Percentiles rank a stretch among this genome's conserved stretches.
Evolutionary conservation across 2,797 vertebrate genomes (phyloP).

Genomic region (Onychomys leucogaster): DNA sequence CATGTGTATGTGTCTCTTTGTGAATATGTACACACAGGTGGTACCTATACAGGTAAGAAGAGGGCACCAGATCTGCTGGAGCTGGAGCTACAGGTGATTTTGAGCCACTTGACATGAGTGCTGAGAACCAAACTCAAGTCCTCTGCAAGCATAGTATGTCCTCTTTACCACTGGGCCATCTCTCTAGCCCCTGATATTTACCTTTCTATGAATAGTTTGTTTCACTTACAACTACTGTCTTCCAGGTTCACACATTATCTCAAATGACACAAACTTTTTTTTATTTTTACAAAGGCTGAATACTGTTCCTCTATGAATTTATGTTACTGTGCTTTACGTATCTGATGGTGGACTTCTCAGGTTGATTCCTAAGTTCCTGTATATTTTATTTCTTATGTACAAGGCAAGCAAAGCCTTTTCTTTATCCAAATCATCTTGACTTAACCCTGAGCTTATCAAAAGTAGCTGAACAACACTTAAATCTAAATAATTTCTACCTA

Average conservation of each 20-base stretch:
- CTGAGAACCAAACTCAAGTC: background rate
- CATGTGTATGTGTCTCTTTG: background rate
- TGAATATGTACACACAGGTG: background rate
- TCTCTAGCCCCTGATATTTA: background rate
- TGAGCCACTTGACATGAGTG: background rate
- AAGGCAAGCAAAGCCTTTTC: background rate
- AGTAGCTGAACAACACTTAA: slow-evolving; percentile 26
- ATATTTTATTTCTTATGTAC: background rate
- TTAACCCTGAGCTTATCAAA: background rate
- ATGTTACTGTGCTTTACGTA: background rate
- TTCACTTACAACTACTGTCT: background rate
- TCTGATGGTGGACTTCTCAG: background rate
- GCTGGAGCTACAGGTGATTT: background rate
- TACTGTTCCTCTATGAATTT: background rate
- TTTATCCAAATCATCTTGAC: background rate
- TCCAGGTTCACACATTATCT: background rate
- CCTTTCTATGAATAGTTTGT: background rate
- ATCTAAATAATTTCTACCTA: background rate
- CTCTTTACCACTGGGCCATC: background rate
- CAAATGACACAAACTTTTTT: background rate
- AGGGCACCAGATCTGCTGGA: no score
- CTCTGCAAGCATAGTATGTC: background rate
- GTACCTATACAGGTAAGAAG: background rate
- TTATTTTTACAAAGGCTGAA: background rate
- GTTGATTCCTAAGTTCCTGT: background rate